A percentile compares a stretch with the other conserved stretches of the same genome.
Conservation (phyloP, 2,113 vertebrate species). For the Cyprinodon variegatus region DNA sequence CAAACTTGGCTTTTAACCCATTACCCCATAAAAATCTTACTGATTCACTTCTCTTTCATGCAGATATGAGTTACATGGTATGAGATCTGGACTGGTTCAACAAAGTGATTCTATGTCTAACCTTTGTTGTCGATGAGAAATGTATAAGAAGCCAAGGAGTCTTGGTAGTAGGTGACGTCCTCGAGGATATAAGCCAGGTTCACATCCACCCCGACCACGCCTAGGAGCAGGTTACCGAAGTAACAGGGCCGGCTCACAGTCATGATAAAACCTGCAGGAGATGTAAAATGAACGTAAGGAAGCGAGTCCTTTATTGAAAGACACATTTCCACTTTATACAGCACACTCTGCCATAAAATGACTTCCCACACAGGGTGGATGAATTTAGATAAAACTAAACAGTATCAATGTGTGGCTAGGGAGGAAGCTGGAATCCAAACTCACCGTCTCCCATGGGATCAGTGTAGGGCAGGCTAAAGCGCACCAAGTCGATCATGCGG, state of each 20-base stretch:
- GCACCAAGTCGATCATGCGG: conserved; percentile 94
- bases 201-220: conserved; percentile 96
- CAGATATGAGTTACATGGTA: conserved; percentile 11
- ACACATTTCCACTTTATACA: neutral
- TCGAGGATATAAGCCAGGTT: conserved; percentile 97
- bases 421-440: conserved; percentile 36
- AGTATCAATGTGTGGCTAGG: neutral
- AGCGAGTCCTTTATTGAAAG: neutral
- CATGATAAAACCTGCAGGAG: conserved; percentile 90
- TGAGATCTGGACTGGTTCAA: neutral
- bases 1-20: neutral
- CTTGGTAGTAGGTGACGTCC: conserved; percentile 98
- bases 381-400: too few species aligned
- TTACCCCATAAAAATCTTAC: neutral
- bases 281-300: neutral
- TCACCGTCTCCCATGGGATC: conserved; percentile 98
- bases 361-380: too few species aligned
- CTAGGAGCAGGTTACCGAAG: conserved; percentile 96
- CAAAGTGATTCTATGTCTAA: conserved; percentile 57
- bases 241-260: conserved; percentile 97
- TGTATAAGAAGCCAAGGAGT: conserved; percentile 96
- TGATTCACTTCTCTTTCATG: conserved; percentile 7
- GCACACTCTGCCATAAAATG: neutral
- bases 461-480: conserved; percentile 93
- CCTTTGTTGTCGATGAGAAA: conserved; percentile 99